Evolutionary conservation across 1,140 invertebrate genomes (phyloP), one percentile per base, ranked within the genome.

Genomic region (Acromyrmex echinatior): DNA sequence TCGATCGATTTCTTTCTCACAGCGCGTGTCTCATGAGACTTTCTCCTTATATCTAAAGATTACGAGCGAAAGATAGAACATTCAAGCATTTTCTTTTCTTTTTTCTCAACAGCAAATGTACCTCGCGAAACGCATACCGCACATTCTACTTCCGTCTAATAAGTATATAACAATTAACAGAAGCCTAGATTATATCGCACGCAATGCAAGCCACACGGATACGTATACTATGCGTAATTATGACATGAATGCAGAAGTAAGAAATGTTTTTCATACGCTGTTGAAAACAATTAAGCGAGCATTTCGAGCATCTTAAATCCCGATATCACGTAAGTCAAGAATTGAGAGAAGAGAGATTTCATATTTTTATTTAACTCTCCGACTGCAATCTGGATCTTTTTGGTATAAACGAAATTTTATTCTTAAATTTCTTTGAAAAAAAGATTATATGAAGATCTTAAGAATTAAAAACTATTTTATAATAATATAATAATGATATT

Each of bases 1-100:
- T 66, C 84, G 84, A 86, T 86, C 84, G 76, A 86, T 86, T 86
- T 86, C 84, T 86, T 80, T 86, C 76, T 79, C 84, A 86, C 76
- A 5, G 49, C 80, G 80, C 79, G 79, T 82, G 82, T 85, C 82
- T 16, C 71, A 58, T 62, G 10, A 49, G 9, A 84, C 80, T 84
- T 84, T 84, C 80, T 76, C 80, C 56, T 18, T 84, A 84, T 84
- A 76, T 76, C 56, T 76, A 76, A 76, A 84, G 80, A 76, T 76
- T 56, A 25, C 56, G 14, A 74, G 45, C 21, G 21, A 82, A 74
- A 82, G 80, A 74, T 74, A 82, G 35, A 16, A 14, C 56, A n/a
- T 21, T 21, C 56, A n/a, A 31, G 35, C 12, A 51, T 76, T 56
- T 53, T 49, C 16, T 78, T 62, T 78, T 78, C 39, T 58, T 63